Conservation (phyloP, 92 coral and sea anemone genomes). For the Blastomussa wellsi region DNA sequence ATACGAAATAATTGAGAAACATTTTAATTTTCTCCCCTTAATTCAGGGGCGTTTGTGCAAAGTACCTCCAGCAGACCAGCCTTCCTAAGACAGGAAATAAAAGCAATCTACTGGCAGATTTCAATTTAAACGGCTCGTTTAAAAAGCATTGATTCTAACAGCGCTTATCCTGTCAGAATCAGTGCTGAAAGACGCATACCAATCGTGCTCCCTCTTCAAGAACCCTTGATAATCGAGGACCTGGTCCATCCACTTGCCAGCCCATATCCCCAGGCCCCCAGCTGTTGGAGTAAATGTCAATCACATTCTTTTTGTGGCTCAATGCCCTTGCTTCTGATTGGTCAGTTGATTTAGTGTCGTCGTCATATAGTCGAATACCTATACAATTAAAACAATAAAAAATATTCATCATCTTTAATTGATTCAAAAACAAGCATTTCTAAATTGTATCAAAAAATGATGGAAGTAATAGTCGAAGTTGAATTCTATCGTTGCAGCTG, state of each 20-base stretch:
- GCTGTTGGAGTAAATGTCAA: slow-evolving; percentile 43
- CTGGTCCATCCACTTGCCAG: slow-evolving; percentile 29
- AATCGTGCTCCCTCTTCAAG: background rate
- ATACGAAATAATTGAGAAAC: too few relatives aligned
- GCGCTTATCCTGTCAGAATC: background rate
- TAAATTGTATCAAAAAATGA: too few relatives aligned
- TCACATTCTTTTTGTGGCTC: background rate
- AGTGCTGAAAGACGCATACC: background rate
- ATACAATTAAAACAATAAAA: background rate
- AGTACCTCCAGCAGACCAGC: too few relatives aligned
- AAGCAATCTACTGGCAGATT: too few relatives aligned
- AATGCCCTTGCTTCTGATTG: slow-evolving; percentile 3
- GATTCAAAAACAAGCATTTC: too few relatives aligned
- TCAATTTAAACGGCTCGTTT: too few relatives aligned
- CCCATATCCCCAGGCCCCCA: slow-evolving; percentile 43
- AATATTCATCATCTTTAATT: too few relatives aligned
- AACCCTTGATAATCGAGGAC: background rate
- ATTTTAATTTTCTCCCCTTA: too few relatives aligned
- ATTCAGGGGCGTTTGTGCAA: too few relatives aligned
- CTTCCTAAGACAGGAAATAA: too few relatives aligned
- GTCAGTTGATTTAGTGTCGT: slow-evolving; percentile 1
- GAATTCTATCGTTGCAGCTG: background rate
- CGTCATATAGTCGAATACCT: slow-evolving; percentile 16
- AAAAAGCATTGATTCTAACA: too few relatives aligned
- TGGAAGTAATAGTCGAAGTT: too few relatives aligned